A percentile compares a stretch with the other conserved stretches of the same genome.
These are phyloP conservation scores for Leistus spinibarbis DNA, from an alignment of 2,888 invertebrate genomes.

Conservation along the genomic window DNA sequence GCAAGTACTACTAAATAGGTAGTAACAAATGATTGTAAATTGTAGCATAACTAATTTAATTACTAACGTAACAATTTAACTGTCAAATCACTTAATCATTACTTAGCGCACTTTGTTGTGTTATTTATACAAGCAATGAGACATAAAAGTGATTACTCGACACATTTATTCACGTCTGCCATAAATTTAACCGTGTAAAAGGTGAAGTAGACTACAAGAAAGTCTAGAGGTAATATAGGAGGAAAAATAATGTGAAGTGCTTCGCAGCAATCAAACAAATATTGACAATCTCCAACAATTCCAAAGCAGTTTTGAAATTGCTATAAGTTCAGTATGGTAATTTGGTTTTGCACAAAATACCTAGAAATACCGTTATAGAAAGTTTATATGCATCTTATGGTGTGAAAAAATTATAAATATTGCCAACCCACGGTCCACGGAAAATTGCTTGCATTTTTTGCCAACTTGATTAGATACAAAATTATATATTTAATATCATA, in stretches of 20 bases:
- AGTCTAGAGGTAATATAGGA: background rate
- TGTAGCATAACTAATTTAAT: background rate
- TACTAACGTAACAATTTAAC: background rate
- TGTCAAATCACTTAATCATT: background rate
- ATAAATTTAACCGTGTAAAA: background rate
- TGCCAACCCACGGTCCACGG: background rate
- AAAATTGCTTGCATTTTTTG: background rate
- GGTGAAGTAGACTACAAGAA: background rate
- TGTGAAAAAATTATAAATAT: background rate
- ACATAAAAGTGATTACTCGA: background rate
- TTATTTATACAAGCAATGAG: background rate
- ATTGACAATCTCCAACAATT: background rate
- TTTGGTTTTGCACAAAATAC: background rate
- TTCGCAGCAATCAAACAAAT: background rate
- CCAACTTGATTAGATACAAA: no score
- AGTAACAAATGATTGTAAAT: no score
- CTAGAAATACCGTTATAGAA: background rate
- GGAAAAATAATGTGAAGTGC: background rate
- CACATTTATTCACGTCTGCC: background rate
- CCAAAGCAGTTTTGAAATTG: background rate
- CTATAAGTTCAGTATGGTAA: background rate
- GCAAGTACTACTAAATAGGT: no score
- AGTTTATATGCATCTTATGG: background rate
- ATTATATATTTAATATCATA: no score
- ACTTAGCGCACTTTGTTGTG: background rate